Evolutionary conservation across 2,797 vertebrate species (phyloP).

Genomic region (Xyrichtys novacula): DNA sequence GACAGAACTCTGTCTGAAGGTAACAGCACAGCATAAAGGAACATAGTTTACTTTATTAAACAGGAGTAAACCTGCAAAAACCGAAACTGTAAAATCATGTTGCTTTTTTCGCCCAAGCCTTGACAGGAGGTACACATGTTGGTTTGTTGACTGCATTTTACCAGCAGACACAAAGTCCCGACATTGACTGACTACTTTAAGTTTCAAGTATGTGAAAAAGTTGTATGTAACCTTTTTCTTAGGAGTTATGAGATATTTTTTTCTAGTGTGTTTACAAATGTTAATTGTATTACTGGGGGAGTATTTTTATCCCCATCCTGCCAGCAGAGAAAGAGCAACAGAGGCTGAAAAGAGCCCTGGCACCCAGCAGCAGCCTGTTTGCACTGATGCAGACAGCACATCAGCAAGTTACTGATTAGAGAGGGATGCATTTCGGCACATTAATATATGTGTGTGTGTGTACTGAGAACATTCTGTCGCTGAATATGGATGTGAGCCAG

Average conservation of each 20-base stretch:
- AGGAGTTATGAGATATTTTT: constrained; percentile 5
- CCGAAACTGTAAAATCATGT: too few relatives aligned
- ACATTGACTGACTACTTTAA: neutral
- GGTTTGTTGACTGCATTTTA: too few relatives aligned
- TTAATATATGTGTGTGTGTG: constrained; percentile 5
- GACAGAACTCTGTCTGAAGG: too few relatives aligned
- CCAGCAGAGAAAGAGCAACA: constrained; percentile 40
- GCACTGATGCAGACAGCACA: constrained; percentile 29
- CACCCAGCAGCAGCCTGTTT: constrained; percentile 23
- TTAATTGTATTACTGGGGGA: constrained; percentile 48
- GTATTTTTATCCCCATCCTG: constrained; percentile 14
- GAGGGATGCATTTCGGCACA: neutral
- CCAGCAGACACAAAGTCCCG: too few relatives aligned
- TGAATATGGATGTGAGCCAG: constrained; percentile 61
- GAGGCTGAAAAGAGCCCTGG: constrained; percentile 42
- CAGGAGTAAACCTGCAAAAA: too few relatives aligned
- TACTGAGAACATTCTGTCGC: constrained; percentile 21
- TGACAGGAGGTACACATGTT: too few relatives aligned
- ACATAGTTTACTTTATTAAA: too few relatives aligned
- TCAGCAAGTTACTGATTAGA: neutral
- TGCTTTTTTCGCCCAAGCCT: too few relatives aligned
- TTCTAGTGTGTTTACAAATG: constrained; percentile 19
- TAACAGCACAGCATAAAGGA: too few relatives aligned
- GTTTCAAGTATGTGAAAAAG: neutral
- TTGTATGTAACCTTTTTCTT: too few relatives aligned